Evolutionary conservation across 2,797 vertebrate species (phyloP).

Genomic region (Esox masquinongy): DNA sequence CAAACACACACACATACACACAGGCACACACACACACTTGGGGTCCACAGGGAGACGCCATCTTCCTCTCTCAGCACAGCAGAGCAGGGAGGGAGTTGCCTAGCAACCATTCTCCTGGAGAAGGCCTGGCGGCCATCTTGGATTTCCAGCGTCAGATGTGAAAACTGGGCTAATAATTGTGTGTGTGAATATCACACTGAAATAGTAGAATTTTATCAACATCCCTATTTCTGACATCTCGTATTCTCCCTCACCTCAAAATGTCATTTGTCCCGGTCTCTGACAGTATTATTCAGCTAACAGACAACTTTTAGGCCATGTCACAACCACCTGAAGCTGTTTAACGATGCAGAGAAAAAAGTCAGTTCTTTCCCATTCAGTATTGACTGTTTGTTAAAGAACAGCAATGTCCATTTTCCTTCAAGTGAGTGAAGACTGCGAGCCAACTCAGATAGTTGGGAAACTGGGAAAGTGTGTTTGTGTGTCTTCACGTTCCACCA

Average conservation of each 20-base stretch:
- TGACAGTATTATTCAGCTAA: slow-evolving; percentile 28
- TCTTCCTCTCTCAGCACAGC: slow-evolving; percentile 70
- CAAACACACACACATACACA: slow-evolving; percentile 20
- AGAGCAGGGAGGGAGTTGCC: slow-evolving; percentile 74
- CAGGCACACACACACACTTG: slow-evolving; percentile 5
- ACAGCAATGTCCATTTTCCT: neutral
- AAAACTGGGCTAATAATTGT: slow-evolving; percentile 62
- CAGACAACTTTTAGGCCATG: slow-evolving; percentile 36
- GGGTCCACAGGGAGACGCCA: slow-evolving; percentile 71
- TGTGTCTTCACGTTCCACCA: too few relatives aligned
- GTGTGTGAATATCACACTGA: slow-evolving; percentile 17
- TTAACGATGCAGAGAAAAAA: neutral
- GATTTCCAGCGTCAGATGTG: slow-evolving; percentile 68
- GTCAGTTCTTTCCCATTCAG: neutral
- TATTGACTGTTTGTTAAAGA: neutral
- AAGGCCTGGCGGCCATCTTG: slow-evolving; percentile 74
- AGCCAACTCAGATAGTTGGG: neutral
- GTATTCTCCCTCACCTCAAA: neutral
- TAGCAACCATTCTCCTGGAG: slow-evolving; percentile 73
- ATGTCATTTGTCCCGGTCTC: neutral
- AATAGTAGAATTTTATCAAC: neutral
- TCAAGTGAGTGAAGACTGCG: neutral
- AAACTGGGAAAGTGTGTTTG: neutral
- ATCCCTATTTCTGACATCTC: slow-evolving; percentile 2
- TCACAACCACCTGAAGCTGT: neutral